Percentiles rank a stretch among this genome's conserved stretches.
These are phyloP conservation scores for Lota lota DNA, from an alignment of 2,113 vertebrate genomes.

Conservation along the genomic window DNA sequence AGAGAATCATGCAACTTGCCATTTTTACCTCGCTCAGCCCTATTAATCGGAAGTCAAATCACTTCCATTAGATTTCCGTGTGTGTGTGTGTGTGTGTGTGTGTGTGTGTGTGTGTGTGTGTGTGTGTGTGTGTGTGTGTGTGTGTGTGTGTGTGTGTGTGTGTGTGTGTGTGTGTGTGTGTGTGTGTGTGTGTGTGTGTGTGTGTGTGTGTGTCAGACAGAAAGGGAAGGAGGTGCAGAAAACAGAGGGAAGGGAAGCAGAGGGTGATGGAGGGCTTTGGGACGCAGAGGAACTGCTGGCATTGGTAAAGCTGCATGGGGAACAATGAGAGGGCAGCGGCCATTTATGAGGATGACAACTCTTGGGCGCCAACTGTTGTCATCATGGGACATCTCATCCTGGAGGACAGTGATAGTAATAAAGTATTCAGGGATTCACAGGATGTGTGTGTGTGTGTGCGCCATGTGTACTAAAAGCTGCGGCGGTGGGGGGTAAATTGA, in stretches of 20 bases:
- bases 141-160: background rate
- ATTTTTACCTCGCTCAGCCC: constrained; percentile 56
- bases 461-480: constrained; percentile 10
- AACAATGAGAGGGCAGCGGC: constrained; percentile 57
- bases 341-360: constrained; percentile 74
- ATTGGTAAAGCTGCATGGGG: constrained; percentile 63
- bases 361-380: constrained; percentile 67
- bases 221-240: constrained; percentile 48
- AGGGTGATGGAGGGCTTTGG: constrained; percentile 35
- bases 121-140: background rate
- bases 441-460: no score
- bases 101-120: background rate
- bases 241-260: constrained; percentile 20
- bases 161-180: background rate
- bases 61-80: constrained; percentile 68
- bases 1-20: constrained; percentile 42
- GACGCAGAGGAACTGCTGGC: constrained; percentile 47
- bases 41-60: constrained; percentile 75
- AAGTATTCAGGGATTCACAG: no score
- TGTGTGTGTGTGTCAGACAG: background rate
- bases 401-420: background rate
- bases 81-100: background rate
- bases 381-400: constrained; percentile 69
- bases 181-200: constrained; percentile 11
- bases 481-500: constrained; percentile 26